Evolutionary conservation across 2,113 vertebrate species (phyloP).

Genomic region (Centropus unirufus): DNA sequence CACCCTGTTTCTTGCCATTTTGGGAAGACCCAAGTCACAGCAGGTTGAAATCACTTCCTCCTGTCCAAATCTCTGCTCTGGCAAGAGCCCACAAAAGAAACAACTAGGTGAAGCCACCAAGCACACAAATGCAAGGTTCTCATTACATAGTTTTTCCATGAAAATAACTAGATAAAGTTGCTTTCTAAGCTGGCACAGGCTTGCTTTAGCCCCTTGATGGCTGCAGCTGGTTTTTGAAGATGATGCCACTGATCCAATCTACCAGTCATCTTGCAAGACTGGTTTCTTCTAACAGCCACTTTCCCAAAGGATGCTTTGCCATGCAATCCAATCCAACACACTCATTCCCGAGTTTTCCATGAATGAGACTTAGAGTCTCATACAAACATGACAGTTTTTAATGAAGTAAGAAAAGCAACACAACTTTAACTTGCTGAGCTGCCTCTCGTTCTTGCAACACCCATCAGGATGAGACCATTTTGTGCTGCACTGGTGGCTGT

Average conservation of each 20-base stretch:
- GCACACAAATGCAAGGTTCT: background rate
- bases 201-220: background rate
- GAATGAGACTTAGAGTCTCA: background rate
- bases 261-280: background rate
- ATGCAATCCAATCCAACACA: background rate
- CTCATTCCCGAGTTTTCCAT: background rate
- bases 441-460: background rate
- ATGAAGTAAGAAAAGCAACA: background rate
- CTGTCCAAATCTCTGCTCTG: background rate
- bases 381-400: background rate
- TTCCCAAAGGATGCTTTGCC: background rate
- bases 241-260: background rate
- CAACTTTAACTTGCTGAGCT: background rate
- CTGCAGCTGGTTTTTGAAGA: background rate
- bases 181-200: conserved; percentile 8
- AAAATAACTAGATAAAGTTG: conserved; percentile 6
- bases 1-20: conserved; percentile 11
- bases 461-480: background rate
- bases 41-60: background rate
- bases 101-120: background rate
- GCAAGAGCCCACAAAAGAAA: background rate
- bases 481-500: background rate
- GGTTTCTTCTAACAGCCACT: background rate
- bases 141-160: background rate
- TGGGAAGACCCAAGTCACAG: background rate